Conservation (phyloP, 1,140 invertebrate species). For the Drepana arcuata region DNA sequence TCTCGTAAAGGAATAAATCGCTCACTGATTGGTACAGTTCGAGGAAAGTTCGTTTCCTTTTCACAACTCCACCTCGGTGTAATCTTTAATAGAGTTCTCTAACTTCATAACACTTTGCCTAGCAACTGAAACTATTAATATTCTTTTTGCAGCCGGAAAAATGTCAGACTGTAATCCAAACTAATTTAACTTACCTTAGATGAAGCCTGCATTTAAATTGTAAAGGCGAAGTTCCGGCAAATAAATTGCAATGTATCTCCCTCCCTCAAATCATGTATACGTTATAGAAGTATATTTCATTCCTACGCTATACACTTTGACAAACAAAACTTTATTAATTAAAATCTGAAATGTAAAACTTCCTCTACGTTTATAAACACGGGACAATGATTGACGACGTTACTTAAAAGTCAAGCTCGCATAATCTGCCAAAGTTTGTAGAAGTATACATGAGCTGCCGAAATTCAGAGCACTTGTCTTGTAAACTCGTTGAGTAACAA, state of each 20-base stretch:
- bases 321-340: too few relatives aligned
- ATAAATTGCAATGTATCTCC: too few relatives aligned
- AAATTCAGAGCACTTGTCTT: background rate
- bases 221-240: too few relatives aligned
- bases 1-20: slow-evolving; percentile 2
- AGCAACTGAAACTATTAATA: slow-evolving; percentile 23
- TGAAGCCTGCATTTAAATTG: too few relatives aligned
- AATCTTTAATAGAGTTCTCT: slow-evolving; percentile 34
- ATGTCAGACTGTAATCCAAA: slow-evolving; percentile 14
- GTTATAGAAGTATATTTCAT: too few relatives aligned
- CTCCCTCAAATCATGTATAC: too few relatives aligned
- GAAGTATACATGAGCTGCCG: background rate
- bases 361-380: too few relatives aligned
- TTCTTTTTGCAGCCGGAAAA: slow-evolving; percentile 20
- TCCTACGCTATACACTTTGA: too few relatives aligned
- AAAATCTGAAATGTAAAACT: too few relatives aligned
- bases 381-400: too few relatives aligned
- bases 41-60: slow-evolving; percentile 4
- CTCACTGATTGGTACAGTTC: slow-evolving; percentile 7
- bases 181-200: slow-evolving; percentile 14
- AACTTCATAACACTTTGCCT: slow-evolving; percentile 31
- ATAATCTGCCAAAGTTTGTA: too few relatives aligned
- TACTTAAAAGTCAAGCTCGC: too few relatives aligned
- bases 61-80: slow-evolving; percentile 8
- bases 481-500: slow-evolving; percentile 7